Evolutionary conservation across 2,797 vertebrate genomes (phyloP), one percentile per base, ranked within the genome.

Genomic region (Peromyscus melanophrys): DNA sequence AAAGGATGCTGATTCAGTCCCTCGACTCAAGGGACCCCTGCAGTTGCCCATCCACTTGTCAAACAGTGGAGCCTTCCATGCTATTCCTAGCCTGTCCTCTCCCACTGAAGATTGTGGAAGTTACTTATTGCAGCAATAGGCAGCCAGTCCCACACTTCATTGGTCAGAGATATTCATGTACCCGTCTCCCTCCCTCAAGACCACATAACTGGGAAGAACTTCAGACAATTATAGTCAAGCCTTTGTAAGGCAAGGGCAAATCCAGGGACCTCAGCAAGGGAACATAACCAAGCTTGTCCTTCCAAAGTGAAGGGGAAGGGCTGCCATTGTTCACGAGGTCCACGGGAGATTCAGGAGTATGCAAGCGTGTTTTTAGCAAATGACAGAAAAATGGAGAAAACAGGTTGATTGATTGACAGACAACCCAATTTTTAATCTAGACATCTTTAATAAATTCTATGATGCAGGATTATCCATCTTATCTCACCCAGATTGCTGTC

Each of bases 401-500:
- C 69, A 37, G 76, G 78, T 71, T 98, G 96, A 96, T 67, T 97
- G 96, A 96, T 91, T 96, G 96, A 96, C 96, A 97, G 94, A 59
- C 96, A 94, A 81, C 75, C 71, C 94, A 78, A 97, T 96, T 98
- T 97, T 96, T 97, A 97, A 98, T 97, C 97, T 96, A 86, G 89
- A 97, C 96, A 94, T 97, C 95, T 98, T 97, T 97, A 97, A 96
- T 97, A 97, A 97, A 97, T 95, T 95, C 92, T 82, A 94, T 73
- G 31, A 71, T 80, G 80, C 49, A 85, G 61, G 91, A 96, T 97
- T 97, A 96, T 97, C 94, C 81, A 96, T 96, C 94, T 97, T 95
- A 92, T 92, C 89, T 95, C 73, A 63, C 96, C 95, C 80, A 83
- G 88, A 96, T 97, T 95, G 95, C 89, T 95, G 91, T 92, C 90